Base-by-base conservation (phyloP, 2,888 invertebrate genomes). In the Sceliomorpha sp. region DNA sequence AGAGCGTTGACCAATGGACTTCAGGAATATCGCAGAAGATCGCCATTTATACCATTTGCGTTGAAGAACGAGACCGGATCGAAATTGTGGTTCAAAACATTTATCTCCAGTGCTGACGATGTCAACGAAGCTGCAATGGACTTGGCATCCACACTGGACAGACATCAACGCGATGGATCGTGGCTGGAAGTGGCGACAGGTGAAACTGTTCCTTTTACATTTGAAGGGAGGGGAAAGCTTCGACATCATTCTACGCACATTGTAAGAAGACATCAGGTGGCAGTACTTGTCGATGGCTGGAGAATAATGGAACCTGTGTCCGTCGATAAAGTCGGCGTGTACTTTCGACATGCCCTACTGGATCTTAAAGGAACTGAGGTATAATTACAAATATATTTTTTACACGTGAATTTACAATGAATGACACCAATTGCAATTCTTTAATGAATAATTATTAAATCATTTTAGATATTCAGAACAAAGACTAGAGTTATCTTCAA, bases 11-110 rank as follows among this genome's bases (percentile, higher is more conserved):
- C 90, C 77, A 91, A 91, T 62, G 70, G 70, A 7, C 48, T 44
- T 1, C 90, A 91, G 37, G 91, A 91, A 0, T 93, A 93, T 83
- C 90, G 94, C 47, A 91, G 95, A 9, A 91, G 98, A 48, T 93
- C 94, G 14, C 98, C 98, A 2, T 99, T 99, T 89, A 94, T 99
- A 68, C 98, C 99, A 0, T 99, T 96, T 89, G 95, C 96, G 6
- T 89, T 99, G 64, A 93, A 94, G 81, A 99, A 99, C 89, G 94
- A 96, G 72, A 97, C 98, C 0, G 98, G 98, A 0, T 94, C 94
- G 51, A 91, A 91, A 9, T 90, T 99, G 12, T 93, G 93, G 90
- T 98, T 97, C 89, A 94, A 95, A 66, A 97, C 97, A 0, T 91
- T 95, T 42, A 92, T 95, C 37, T 92, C 94, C 0, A 92, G 93